These are phyloP conservation scores for Drosophila pseudoananassae DNA, from an alignment of 1,140 invertebrate species.

Conservation along the genomic window DNA sequence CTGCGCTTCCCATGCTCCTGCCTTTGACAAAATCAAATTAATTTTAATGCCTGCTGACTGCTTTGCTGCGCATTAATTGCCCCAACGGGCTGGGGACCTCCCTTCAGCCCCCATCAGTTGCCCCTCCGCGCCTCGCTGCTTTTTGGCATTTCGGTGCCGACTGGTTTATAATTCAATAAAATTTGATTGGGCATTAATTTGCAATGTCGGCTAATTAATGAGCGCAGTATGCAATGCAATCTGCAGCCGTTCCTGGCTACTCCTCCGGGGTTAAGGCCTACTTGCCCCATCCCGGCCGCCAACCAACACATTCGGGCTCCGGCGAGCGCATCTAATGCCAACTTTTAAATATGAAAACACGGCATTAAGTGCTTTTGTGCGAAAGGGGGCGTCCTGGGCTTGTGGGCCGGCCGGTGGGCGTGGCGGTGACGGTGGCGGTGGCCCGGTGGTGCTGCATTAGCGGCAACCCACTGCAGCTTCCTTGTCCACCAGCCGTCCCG, in stretches of 20 bases:
- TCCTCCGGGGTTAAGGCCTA: slow-evolving; percentile 20
- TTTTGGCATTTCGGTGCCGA: slow-evolving; percentile 56
- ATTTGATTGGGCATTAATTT: slow-evolving; percentile 83
- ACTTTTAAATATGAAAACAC: slow-evolving; percentile 72
- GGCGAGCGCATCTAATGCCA: slow-evolving; percentile 58
- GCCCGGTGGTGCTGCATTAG: neutral
- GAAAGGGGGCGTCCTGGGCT: slow-evolving; percentile 62
- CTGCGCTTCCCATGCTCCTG: slow-evolving; percentile 39
- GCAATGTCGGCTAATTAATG: slow-evolving; percentile 76
- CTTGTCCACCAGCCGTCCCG: slow-evolving; percentile 5
- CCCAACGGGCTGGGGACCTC: slow-evolving; percentile 1
- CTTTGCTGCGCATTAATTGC: slow-evolving; percentile 48
- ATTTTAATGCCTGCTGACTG: slow-evolving; percentile 46
- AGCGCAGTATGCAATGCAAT: slow-evolving; percentile 52
- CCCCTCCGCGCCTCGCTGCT: neutral
- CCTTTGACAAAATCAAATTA: slow-evolving; percentile 54
- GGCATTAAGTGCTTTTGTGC: slow-evolving; percentile 62
- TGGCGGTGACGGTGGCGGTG: slow-evolving; percentile 26
- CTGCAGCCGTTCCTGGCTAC: neutral
- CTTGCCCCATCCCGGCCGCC: neutral
- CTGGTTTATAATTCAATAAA: slow-evolving; percentile 82
- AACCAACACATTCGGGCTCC: slow-evolving; percentile 50
- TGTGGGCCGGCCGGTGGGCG: slow-evolving; percentile 43
- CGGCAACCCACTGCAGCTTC: slow-evolving; percentile 59
- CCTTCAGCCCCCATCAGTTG: neutral